Base-by-base conservation (phyloP, 2,797 vertebrate genomes). In the Sebastes dallii region DNA sequence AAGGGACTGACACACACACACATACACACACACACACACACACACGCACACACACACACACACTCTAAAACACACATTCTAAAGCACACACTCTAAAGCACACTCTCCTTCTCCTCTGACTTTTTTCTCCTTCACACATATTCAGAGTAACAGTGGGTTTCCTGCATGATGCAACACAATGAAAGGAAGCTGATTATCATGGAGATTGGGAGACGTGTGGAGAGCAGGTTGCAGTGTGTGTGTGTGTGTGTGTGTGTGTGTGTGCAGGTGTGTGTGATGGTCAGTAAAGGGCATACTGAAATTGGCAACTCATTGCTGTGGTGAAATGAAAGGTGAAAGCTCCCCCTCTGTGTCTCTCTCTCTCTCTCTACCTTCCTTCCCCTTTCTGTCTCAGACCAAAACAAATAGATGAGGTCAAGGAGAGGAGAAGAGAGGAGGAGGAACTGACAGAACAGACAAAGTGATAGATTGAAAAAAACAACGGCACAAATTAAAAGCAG, bases 121-220 rank as follows among this genome's bases (percentile, higher is more conserved):
- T 85, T 78, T 77, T 46, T 81, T 81, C 78, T 84, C 75, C 75
- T 80, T 84, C 79, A 77, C 83, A 85, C 84, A 82, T 69, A 61
- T 50, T 78, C 46, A 77, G 82, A 82, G 62, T 58, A 80, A 81
- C 84, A 71, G 84, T 81, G 59, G 67, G 75, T 87, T 85, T 88
- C 86, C 88, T 88, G 92, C 78, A 90, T 94, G 93, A 94, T 90
- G 93, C 93, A 94, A 94, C 88, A 80, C 91, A 81, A 92, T 94
- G 94, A 94, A 94, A 94, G 91, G 85, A 88, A 75, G 84, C 87
- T 90, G 91, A 93, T 91, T 90, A 89, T 87, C 77, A 91, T 93
- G 81, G 86, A 90, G 89, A 91, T 88, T 80, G 81, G 87, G 65
- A 78, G 79, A 84, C 64, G 70, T 66, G 75, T 77, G 76, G 83